Evolutionary conservation across 2,113 vertebrate species (phyloP).

Genomic region (Muntiacus reevesi): DNA sequence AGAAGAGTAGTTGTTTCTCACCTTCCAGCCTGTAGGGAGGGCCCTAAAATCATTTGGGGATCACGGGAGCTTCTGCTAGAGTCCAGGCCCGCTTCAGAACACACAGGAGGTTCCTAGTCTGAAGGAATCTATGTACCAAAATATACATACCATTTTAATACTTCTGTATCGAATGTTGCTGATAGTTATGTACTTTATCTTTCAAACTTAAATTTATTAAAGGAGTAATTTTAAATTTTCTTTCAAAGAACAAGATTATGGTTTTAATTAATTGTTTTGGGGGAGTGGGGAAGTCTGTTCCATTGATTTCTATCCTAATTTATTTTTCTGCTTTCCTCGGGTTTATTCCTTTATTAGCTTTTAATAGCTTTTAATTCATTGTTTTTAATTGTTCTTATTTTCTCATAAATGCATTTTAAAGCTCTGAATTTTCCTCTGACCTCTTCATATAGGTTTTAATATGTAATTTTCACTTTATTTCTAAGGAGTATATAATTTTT

Average conservation of each 20-base stretch:
- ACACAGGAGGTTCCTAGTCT: background rate
- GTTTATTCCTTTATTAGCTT: background rate
- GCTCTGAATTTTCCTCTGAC: background rate
- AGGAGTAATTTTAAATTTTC: background rate
- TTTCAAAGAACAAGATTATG: background rate
- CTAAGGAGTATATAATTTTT: background rate
- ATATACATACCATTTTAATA: background rate
- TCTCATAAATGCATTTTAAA: background rate
- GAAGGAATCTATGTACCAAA: background rate
- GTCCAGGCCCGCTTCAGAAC: background rate
- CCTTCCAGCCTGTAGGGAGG: background rate
- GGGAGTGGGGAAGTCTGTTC: background rate
- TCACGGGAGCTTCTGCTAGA: background rate
- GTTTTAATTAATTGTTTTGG: background rate
- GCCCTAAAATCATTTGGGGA: background rate
- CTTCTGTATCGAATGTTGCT: background rate
- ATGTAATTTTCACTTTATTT: background rate
- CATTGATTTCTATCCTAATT: background rate
- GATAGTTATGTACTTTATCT: background rate
- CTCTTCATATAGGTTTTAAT: background rate
- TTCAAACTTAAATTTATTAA: background rate
- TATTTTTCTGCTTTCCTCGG: background rate
- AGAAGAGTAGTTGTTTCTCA: background rate
- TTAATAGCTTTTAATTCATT: background rate
- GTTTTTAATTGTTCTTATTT: background rate